Conservation (phyloP, 2,113 vertebrate genomes). For the Physeter macrocephalus region DNA sequence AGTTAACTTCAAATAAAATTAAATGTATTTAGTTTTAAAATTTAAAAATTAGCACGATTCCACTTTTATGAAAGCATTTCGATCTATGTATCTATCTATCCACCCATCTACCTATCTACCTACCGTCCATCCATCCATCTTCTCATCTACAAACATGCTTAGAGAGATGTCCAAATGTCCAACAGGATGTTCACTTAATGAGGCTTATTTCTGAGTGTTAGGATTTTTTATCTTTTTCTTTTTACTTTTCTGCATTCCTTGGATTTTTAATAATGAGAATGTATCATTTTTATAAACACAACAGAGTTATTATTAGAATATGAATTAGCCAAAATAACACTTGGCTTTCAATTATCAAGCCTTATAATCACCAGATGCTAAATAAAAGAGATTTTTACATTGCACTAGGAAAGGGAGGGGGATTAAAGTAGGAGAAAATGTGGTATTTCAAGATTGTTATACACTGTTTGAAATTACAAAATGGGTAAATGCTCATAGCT, state of each 20-base stretch:
- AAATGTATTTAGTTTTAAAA: background rate
- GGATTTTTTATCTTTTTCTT: background rate
- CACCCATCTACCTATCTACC: background rate
- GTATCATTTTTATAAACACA: background rate
- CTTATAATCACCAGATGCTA: background rate
- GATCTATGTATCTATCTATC: too few species aligned
- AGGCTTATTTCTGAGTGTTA: background rate
- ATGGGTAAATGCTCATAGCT: background rate
- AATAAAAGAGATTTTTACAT: background rate
- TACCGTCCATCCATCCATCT: background rate
- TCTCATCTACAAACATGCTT: background rate
- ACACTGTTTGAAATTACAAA: background rate
- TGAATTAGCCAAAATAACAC: background rate
- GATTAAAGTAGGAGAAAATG: background rate
- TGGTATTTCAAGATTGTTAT: background rate
- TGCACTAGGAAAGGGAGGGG: background rate
- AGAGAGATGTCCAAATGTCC: background rate
- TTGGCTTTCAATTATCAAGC: background rate
- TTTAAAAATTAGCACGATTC: background rate
- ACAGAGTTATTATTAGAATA: background rate
- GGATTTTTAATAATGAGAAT: background rate
- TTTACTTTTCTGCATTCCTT: background rate
- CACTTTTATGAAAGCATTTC: background rate
- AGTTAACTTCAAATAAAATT: background rate
- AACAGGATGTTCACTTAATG: background rate